phyloP scores from a whole-genome alignment of 2,113 vertebrate species.

The Phrynosoma blainvillii region DNA sequence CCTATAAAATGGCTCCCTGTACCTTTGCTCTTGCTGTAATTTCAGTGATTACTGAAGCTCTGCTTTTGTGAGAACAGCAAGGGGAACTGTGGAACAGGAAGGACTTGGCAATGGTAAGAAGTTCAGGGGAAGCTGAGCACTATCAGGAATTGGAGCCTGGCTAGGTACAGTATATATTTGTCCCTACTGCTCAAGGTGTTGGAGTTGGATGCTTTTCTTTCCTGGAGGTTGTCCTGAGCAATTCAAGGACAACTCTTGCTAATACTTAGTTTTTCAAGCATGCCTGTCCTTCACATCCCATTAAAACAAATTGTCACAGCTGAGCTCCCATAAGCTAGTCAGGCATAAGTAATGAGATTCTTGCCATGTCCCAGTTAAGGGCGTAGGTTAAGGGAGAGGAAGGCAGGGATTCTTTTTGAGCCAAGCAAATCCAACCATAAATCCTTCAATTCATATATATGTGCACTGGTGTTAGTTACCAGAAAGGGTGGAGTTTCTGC shows the following conservation, averaged over 20 bases:
- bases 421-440: not conserved
- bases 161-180: not conserved
- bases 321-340: conserved; percentile 12
- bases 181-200: not conserved
- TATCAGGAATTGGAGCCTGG: not conserved
- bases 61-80: not conserved
- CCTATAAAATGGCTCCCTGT: not conserved
- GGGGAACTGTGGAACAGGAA: not conserved
- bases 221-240: not conserved
- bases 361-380: not conserved
- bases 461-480: not conserved
- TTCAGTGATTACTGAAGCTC: not conserved
- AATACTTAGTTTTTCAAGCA: not conserved
- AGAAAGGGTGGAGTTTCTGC: not conserved
- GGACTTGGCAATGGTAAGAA: not conserved
- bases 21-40: not conserved
- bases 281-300: not conserved
- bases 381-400: not conserved
- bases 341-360: not conserved
- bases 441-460: not conserved
- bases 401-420: not conserved
- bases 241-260: not conserved
- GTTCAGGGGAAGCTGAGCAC: not conserved
- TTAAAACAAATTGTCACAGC: conserved; percentile 4
- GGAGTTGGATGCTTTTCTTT: not conserved